These are phyloP conservation scores for Limosa lapponica DNA, from an alignment of 2,797 vertebrate genomes.

Conservation along the genomic window DNA sequence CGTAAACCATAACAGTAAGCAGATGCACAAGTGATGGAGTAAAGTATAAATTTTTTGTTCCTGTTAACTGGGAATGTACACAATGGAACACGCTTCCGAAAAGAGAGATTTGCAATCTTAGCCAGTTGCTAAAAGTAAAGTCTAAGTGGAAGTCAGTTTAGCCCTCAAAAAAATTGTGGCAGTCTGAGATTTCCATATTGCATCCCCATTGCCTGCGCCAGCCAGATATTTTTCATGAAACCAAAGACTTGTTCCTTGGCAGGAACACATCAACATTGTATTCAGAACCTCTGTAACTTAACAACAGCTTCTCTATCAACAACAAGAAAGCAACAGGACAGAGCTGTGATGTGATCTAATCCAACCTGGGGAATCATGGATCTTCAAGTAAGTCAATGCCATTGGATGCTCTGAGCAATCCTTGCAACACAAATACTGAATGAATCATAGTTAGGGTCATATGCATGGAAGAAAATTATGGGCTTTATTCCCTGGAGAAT, in stretches of 20 bases:
- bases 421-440: neutral
- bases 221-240: neutral
- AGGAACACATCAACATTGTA: neutral
- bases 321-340: neutral
- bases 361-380: neutral
- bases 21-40: neutral
- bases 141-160: neutral
- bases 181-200: neutral
- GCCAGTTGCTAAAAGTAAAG: neutral
- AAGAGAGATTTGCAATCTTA: neutral
- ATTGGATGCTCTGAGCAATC: neutral
- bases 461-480: neutral
- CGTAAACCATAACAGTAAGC: neutral
- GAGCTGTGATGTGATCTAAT: neutral
- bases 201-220: neutral
- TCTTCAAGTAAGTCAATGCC: neutral
- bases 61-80: neutral
- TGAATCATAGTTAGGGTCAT: neutral
- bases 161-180: neutral
- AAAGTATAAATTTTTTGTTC: neutral
- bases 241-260: neutral
- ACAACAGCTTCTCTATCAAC: neutral
- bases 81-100: neutral
- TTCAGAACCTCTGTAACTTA: neutral
- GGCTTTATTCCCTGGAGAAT: neutral